Base-by-base conservation (phyloP, 2,888 invertebrate species). In the Amiota minor region DNA sequence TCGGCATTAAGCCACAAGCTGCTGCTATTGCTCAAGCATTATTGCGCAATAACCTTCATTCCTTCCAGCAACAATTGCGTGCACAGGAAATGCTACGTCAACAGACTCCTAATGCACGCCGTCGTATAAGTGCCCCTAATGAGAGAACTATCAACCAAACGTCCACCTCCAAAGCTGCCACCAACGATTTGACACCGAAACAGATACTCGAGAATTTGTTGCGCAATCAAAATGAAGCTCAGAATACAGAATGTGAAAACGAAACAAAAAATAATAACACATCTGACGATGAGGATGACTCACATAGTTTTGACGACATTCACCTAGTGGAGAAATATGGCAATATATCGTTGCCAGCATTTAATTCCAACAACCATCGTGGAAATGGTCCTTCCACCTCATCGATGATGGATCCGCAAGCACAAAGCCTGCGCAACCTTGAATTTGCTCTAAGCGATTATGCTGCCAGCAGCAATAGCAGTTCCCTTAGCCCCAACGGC, bases 401-500 rank as follows among this genome's bases (percentile, higher is more conserved):
- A 2, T 75, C 83, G 0, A 72, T 80, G 45, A 72, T 80, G 45
- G 82, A 86, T 11, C 88, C 86, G 1, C 89, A 89, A 71, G 86
- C 88, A 0, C 87, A 87, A 56, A 87, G 84, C n/a, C 76, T 83
- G 14, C 84, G 89, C 69, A 87, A 87, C 75, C 77, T 89, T 8
- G 89, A 89, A 76, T 88, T 86, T 68, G 86, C 88, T 0, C 65
- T 89, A 1, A 86, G 88, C 61, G 88, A 89, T 50, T 84, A 86
- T 35, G 85, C 85, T 0, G 81, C 83, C 64, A 84, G 80, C 77
- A 81, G 82, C 75, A 81, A 85, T 4, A 74, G 79, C 53, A 84
- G 81, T 73, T 82, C 76, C 23, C 83, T 79, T 75, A 80, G 89
- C 78, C 95, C 95, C 88, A 95, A 95, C 90, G 95, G 95, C 77